A percentile compares a stretch with the other conserved stretches of the same genome.
These are phyloP conservation scores for Hemicordylus capensis DNA, from an alignment of 2,113 vertebrate species.

Conservation along the genomic window DNA sequence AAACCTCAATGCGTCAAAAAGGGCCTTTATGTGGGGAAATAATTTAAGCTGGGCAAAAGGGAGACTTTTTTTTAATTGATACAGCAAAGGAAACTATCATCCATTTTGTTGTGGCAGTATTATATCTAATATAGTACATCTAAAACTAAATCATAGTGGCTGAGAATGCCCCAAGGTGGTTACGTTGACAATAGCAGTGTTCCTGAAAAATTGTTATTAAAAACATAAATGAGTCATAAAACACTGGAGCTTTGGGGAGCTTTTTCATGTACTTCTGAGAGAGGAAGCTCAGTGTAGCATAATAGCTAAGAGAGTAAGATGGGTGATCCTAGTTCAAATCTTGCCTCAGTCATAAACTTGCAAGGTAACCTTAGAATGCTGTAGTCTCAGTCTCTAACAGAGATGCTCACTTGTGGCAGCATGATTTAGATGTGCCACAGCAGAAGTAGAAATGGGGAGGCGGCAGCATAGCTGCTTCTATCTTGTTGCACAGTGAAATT, in stretches of 20 bases:
- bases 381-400: neutral
- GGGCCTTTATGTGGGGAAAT: constrained; percentile 56
- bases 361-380: neutral
- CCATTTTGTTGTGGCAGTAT: constrained; percentile 56
- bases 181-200: constrained; percentile 46
- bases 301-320: neutral
- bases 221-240: constrained; percentile 50
- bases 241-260: constrained; percentile 43
- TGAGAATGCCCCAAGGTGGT: constrained; percentile 51
- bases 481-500: neutral
- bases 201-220: constrained; percentile 62
- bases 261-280: constrained; percentile 57
- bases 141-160: constrained; percentile 67
- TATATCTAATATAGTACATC: constrained; percentile 65
- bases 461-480: neutral
- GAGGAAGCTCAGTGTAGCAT: neutral
- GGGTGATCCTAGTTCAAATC: constrained; percentile 53
- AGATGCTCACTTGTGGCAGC: neutral
- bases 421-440: neutral
- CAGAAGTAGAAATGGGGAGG: neutral
- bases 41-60: constrained; percentile 49
- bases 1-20: constrained; percentile 60
- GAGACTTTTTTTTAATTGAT: constrained; percentile 68
- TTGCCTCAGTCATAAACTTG: constrained; percentile 25
- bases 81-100: constrained; percentile 52